Conservation (phyloP, 1,140 invertebrate genomes). For the Meteorus sp. region DNA sequence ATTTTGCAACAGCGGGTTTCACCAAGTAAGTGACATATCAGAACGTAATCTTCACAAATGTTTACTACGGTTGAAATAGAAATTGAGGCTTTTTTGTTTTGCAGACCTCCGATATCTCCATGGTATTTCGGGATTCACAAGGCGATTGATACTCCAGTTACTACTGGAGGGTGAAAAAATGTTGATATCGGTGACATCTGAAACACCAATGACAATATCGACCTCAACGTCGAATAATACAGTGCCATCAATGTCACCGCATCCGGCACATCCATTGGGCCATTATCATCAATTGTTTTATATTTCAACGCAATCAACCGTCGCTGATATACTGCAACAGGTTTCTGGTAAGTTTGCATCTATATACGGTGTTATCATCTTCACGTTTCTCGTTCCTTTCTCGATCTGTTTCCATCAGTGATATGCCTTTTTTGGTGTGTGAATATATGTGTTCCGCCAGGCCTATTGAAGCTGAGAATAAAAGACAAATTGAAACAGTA, state of each 20-base stretch:
- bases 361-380: no score
- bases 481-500: slow-evolving; percentile 1
- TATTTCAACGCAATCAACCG: slow-evolving; percentile 74
- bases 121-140: slow-evolving; percentile 83
- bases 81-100: neutral
- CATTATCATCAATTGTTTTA: slow-evolving; percentile 69
- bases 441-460: neutral
- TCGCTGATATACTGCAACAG: slow-evolving; percentile 63
- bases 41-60: neutral
- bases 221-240: slow-evolving; percentile 40
- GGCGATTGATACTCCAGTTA: slow-evolving; percentile 81
- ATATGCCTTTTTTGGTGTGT: neutral
- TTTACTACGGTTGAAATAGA: neutral
- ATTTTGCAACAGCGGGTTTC: slow-evolving; percentile 69
- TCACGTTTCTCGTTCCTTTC: neutral
- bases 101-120: slow-evolving; percentile 60
- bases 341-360: slow-evolving; percentile 58
- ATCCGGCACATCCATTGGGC: slow-evolving; percentile 58
- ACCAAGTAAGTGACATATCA: slow-evolving; percentile 53
- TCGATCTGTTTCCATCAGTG: no score
- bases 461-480: no score
- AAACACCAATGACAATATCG: slow-evolving; percentile 51
- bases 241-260: slow-evolving; percentile 47
- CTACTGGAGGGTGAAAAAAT: slow-evolving; percentile 85
- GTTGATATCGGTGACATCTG: slow-evolving; percentile 69